Evolutionary conservation across 2,888 invertebrate genomes (phyloP).

Genomic region (Cerastis rubricosa): DNA sequence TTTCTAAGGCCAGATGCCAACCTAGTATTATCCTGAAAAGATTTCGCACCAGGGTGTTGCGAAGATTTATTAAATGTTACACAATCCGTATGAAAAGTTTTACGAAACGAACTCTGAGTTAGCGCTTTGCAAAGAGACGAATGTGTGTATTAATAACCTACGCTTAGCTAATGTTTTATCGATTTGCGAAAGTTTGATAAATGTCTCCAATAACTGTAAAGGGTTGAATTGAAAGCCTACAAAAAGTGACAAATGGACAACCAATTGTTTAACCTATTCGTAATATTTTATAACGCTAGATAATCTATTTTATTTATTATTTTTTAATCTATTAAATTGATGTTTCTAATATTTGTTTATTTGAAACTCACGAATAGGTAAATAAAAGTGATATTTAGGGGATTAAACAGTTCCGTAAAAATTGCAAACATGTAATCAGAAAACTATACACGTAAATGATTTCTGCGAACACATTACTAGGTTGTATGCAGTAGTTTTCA

Average conservation of each 20-base stretch:
- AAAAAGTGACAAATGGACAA: background rate
- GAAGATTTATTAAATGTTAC: slow-evolving; percentile 27
- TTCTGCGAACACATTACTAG: background rate
- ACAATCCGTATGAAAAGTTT: slow-evolving; percentile 16
- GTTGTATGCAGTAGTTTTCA: background rate
- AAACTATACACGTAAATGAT: background rate
- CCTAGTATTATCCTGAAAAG: slow-evolving; percentile 1
- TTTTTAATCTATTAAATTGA: background rate
- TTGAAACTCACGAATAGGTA: background rate
- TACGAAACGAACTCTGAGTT: slow-evolving; percentile 7
- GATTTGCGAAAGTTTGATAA: slow-evolving; percentile 16
- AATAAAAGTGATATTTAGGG: background rate
- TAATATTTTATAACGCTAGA: background rate
- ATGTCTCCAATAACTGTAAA: slow-evolving; percentile 21
- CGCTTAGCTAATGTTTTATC: slow-evolving; percentile 20
- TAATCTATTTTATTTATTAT: background rate
- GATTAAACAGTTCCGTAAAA: background rate
- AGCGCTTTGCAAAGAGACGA: slow-evolving; percentile 4
- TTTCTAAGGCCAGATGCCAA: slow-evolving; percentile 8
- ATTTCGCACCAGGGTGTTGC: slow-evolving; percentile 4
- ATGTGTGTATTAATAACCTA: slow-evolving; percentile 15
- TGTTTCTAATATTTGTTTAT: background rate
- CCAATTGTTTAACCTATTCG: background rate
- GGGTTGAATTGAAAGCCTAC: background rate
- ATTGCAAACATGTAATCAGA: background rate